Base-by-base conservation (phyloP, 2,113 vertebrate genomes). In the Rhegmatorhina hoffmannsi region DNA sequence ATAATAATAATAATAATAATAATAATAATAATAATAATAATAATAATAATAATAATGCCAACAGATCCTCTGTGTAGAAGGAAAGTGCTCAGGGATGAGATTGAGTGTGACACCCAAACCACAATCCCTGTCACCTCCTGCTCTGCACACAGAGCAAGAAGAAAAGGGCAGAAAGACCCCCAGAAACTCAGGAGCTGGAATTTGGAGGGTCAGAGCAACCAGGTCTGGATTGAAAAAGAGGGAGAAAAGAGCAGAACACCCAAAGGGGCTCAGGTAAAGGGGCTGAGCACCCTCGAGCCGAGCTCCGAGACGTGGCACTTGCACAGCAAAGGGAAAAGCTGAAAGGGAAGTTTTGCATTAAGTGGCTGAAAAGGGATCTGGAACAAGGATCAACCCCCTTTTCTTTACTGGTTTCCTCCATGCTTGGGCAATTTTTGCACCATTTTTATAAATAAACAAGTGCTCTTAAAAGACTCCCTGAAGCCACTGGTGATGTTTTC, bases 151-250 rank as follows among this genome's bases (percentile, higher is more conserved):
- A 31, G 60, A 29, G 46, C 5, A 26, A 44, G 10, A 40, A 78
- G 47, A 40, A 80, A 88, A 66, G 6, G 13, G 15, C 14, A 1
- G 28, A 40, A 9, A 11, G 21, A 14, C 9, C 14, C 9, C 11
- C 49, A 46, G 13, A 0, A 67, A 1, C 2, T 11, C 0, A 0
- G 29, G 33, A 62, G 52, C 0, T 20, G 29, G 46, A 56, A 55
- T 67, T 3, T 86, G 55, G 38, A 46, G 34, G 33, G 29, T 21
- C 33, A 80, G 46, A 55, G 18, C 2, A 46, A 31, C 4, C 18
- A 59, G 4, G 2, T 43, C 16, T 24, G 7, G 15, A 11, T 1
- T 7, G 17, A 20, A 47, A 66, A 56, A 36, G 24, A 46, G 15
- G 78, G 13, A 62, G 50, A 60, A 50, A 64, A 55, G 33, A 72